Evolutionary conservation across 2,888 invertebrate species (phyloP).

Genomic region (Epinotia nisella): DNA sequence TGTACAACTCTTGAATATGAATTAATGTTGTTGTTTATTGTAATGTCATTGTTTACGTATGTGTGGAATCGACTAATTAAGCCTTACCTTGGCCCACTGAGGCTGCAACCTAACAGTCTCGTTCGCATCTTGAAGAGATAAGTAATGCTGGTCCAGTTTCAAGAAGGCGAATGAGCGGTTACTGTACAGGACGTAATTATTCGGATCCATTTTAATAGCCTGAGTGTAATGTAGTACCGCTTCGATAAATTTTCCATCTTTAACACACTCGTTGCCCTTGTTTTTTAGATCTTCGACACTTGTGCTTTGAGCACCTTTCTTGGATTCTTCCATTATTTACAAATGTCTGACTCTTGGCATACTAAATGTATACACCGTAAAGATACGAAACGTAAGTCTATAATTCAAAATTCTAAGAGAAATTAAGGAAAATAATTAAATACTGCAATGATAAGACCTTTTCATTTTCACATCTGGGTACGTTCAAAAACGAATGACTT

Average conservation of each 20-base stretch:
- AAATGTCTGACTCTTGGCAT: slow-evolving; percentile 19
- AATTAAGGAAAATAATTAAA: slow-evolving; percentile 15
- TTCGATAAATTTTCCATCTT: slow-evolving; percentile 89
- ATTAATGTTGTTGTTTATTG: neutral
- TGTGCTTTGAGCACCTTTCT: slow-evolving; percentile 59
- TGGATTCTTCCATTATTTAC: slow-evolving; percentile 67
- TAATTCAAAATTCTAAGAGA: slow-evolving; percentile 18
- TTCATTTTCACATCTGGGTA: neutral
- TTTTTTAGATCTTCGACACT: slow-evolving; percentile 87
- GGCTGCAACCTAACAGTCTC: slow-evolving; percentile 90
- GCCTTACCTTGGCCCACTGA: slow-evolving; percentile 89
- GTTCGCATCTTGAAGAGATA: slow-evolving; percentile 91
- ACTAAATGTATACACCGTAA: neutral
- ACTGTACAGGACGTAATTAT: slow-evolving; percentile 89
- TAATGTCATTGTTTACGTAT: neutral
- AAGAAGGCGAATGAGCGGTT: slow-evolving; percentile 93
- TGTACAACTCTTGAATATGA: neutral
- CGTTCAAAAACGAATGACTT: slow-evolving; percentile 2
- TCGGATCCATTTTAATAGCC: slow-evolving; percentile 89
- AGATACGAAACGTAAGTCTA: slow-evolving; percentile 10
- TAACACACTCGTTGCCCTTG: slow-evolving; percentile 90
- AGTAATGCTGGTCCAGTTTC: slow-evolving; percentile 90
- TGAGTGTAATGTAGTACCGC: slow-evolving; percentile 92
- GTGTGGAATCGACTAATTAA: slow-evolving; percentile 1
- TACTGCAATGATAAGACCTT: slow-evolving; percentile 33